phyloP scores from a whole-genome alignment of 2,888 invertebrate genomes.

The Mantis religiosa region DNA sequence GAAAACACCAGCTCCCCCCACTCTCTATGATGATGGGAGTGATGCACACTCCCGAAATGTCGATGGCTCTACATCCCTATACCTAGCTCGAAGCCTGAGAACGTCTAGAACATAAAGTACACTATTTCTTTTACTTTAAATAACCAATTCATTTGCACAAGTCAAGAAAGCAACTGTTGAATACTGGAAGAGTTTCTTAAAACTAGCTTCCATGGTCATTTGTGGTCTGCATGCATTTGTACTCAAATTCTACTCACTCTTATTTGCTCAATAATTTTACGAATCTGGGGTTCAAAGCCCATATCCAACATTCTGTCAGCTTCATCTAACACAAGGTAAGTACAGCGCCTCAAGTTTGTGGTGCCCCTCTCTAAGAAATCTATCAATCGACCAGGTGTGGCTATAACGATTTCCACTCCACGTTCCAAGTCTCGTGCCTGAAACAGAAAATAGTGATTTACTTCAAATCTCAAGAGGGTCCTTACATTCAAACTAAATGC shows the following conservation, averaged over 20 bases:
- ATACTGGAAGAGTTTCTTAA: too few species aligned
- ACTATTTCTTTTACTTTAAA: neutral
- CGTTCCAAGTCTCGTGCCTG: slow-evolving; percentile 85
- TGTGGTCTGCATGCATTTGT: neutral
- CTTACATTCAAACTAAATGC: too few species aligned
- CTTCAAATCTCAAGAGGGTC: neutral
- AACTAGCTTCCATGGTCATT: too few species aligned
- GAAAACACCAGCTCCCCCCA: too few species aligned
- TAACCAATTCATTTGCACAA: neutral
- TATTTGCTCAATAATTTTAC: slow-evolving; percentile 91
- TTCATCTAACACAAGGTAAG: slow-evolving; percentile 91
- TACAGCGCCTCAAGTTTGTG: slow-evolving; percentile 79
- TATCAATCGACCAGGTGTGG: slow-evolving; percentile 90
- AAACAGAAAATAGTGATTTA: slow-evolving; percentile 17
- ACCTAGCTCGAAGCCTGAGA: too few species aligned
- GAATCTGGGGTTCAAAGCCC: slow-evolving; percentile 96
- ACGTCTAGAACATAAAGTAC: too few species aligned
- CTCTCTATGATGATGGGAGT: too few species aligned
- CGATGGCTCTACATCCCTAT: too few species aligned
- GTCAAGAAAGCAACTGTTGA: too few species aligned
- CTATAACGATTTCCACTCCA: slow-evolving; percentile 92
- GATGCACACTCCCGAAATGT: too few species aligned
- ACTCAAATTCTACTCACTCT: slow-evolving; percentile 42
- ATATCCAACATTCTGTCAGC: slow-evolving; percentile 96
- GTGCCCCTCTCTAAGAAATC: slow-evolving; percentile 89